phyloP scores from a whole-genome alignment of 2,888 invertebrate species.

The Deilephila elpenor region DNA sequence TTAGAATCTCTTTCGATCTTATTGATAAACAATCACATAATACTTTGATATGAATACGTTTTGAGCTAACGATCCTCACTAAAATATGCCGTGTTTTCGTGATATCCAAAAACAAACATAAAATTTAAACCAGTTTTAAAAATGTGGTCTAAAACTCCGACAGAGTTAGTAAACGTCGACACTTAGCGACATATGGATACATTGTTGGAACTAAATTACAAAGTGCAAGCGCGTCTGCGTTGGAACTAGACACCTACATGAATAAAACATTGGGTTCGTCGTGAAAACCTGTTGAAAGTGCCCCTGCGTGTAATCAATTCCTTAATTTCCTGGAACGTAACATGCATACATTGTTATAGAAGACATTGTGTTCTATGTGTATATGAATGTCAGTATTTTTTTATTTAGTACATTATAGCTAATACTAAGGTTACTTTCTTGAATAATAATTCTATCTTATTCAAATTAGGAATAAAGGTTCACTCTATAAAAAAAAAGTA shows the following conservation, averaged over 20 bases:
- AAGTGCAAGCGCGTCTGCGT: conserved; percentile 34
- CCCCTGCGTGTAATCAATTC: conserved; percentile 47
- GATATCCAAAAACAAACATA: no score
- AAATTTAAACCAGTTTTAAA: no score
- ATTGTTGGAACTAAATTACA: conserved; percentile 27
- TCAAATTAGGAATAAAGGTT: no score
- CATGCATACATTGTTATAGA: not conserved
- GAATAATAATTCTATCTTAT: no score
- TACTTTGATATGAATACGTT: no score
- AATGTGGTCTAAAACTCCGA: not conserved
- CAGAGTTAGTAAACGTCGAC: not conserved
- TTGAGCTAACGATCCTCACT: no score
- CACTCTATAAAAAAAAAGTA: no score
- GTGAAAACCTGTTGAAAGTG: conserved; percentile 51
- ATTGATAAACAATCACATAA: no score
- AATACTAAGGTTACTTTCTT: no score
- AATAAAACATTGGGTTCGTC: conserved; percentile 57
- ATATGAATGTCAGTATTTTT: not conserved
- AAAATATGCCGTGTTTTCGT: no score
- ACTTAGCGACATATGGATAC: not conserved
- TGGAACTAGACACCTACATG: conserved; percentile 51
- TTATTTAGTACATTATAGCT: no score
- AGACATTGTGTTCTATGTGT: not conserved
- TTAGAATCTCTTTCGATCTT: no score
- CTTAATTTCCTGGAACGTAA: conserved; percentile 35